Conservation (phyloP, 2,888 invertebrate genomes). For the Taphrorychus bicolor region DNA sequence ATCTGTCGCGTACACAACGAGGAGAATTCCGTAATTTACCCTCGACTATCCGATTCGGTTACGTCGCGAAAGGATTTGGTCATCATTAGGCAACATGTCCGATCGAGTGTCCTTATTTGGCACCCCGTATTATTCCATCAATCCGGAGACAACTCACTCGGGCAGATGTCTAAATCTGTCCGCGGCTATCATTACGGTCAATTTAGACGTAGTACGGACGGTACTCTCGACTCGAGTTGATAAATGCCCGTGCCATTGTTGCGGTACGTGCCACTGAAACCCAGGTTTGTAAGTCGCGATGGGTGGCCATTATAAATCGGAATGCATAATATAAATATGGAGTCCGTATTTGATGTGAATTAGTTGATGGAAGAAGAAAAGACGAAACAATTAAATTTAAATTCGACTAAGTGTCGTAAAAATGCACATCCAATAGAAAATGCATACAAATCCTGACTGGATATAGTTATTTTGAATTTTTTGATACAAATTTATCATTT, state of each 20-base stretch:
- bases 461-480: too few species aligned
- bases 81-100: neutral
- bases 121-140: neutral
- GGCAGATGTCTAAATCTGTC: slow-evolving; percentile 35
- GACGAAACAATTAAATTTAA: too few species aligned
- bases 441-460: too few species aligned
- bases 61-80: neutral
- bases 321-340: too few species aligned
- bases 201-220: slow-evolving; percentile 31
- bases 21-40: neutral
- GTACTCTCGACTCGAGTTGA: slow-evolving; percentile 18
- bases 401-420: too few species aligned
- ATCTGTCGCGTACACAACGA: neutral
- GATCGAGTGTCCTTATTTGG: neutral
- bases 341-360: too few species aligned
- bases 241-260: slow-evolving; percentile 28
- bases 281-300: slow-evolving; percentile 19
- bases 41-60: neutral
- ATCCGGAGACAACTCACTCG: slow-evolving; percentile 2
- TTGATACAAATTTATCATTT: too few species aligned
- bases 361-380: too few species aligned
- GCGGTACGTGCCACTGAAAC: slow-evolving; percentile 36
- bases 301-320: too few species aligned
- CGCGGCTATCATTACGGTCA: slow-evolving; percentile 21
- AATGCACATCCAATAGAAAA: too few species aligned